Base-by-base conservation (phyloP, 2,113 vertebrate genomes). In the Nyctereutes procyonoides region DNA sequence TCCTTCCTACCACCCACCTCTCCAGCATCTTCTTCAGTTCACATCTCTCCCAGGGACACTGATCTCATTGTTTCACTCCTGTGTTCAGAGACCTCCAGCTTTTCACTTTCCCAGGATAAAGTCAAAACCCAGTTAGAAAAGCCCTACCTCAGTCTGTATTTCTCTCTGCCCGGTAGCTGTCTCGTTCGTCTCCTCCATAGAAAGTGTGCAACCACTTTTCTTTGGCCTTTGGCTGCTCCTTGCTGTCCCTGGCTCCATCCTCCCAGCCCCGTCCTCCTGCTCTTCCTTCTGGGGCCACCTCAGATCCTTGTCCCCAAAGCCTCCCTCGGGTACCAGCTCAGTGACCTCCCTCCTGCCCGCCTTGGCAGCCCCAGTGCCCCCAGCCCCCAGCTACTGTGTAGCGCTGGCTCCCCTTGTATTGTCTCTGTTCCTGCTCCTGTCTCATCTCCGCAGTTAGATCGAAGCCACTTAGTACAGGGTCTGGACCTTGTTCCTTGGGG, bases 111-210 rank as follows among this genome's bases (percentile, higher is more conserved):
- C n/a, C 0, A 9, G 51, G 20, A 51, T 82, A 74, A 86, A 93
- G 35, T 83, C n/a, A 76, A 15, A 35, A 35, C 12, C 26, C 15
- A n/a, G 5, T 88, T 67, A 22, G 80, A n/a, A 35, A 38, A 88
- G 30, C 56, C 26, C 6, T n/a, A 2, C 63, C 3, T 74, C 35
- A 15, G 12, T 51, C 43, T 80, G 71, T 26, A 2, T 1, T 5
- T 26, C 2, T 1, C 43, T 51, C 30, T 32, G 43, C 43, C 19
- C 10, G 28, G 1, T 1, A 8, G 1, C 22, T 65, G 43, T 43
- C 20, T 0, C 2, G 0, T 14, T 7, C 0, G 19, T 71, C 53
- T 79, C 14, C 65, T 76, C 35, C 17, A 2, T 22, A 81, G 65
- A 55, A 17, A 38, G 63, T 8, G 5, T 1, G 6, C 14, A 13